A percentile compares a stretch with the other conserved stretches of the same genome.
These are phyloP conservation scores for Sycon ciliatum DNA, from an alignment of 37 sponge, comb jelly and placozoan genomes.

Conservation along the genomic window DNA sequence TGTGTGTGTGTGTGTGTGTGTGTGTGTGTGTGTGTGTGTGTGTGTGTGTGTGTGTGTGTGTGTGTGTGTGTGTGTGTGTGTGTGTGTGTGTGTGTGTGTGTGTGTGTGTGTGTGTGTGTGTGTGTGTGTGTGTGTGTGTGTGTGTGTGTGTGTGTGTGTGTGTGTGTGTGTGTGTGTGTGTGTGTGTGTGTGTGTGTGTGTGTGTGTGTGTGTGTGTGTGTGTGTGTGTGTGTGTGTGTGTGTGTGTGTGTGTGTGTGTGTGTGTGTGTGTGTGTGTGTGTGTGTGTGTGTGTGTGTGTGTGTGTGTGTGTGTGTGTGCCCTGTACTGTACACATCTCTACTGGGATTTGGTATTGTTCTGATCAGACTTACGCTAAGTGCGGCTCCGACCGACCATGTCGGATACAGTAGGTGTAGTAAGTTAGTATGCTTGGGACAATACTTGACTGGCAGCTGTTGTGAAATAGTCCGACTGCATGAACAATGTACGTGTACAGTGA, in stretches of 20 bases:
- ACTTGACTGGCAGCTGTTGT: no score
- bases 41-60: conserved; percentile 17
- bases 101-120: conserved; percentile 25
- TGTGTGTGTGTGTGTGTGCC: conserved; percentile 1
- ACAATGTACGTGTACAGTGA: no score
- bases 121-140: conserved; percentile 15
- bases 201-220: conserved; percentile 16
- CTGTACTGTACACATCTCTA: neutral
- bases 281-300: conserved; percentile 13
- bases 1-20: conserved; percentile 15
- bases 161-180: conserved; percentile 24
- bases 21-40: conserved; percentile 11
- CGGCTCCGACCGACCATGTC: no score
- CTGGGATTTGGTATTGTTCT: no score
- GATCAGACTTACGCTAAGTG: no score
- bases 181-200: conserved; percentile 15
- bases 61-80: neutral
- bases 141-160: conserved; percentile 16
- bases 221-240: conserved; percentile 25
- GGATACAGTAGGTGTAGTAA: no score
- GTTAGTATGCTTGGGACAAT: no score
- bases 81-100: conserved; percentile 17
- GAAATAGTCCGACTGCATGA: no score
- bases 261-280: conserved; percentile 17
- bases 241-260: conserved; percentile 15